A percentile compares a stretch with the other conserved stretches of the same genome.
Evolutionary conservation across 2,113 vertebrate genomes (phyloP).

Genomic region (Stercorarius parasiticus): DNA sequence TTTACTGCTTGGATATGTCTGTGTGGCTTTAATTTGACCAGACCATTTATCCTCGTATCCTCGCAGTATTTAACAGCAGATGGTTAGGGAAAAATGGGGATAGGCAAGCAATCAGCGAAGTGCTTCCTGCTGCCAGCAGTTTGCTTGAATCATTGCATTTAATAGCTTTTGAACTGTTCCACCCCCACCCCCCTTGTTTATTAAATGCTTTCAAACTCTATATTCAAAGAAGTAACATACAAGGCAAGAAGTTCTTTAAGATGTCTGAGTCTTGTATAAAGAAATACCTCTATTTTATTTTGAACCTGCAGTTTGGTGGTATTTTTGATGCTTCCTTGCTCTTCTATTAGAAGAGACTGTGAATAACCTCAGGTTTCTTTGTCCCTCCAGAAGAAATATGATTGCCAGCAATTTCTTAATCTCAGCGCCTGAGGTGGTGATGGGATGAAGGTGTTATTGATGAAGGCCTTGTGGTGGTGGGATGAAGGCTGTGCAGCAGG

Average conservation of each 20-base stretch:
- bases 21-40: background rate
- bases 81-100: background rate
- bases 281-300: background rate
- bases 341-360: background rate
- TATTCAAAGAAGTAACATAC: background rate
- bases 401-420: background rate
- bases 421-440: background rate
- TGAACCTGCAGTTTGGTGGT: background rate
- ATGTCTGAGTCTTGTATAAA: background rate
- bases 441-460: background rate
- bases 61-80: background rate
- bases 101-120: background rate
- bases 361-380: background rate
- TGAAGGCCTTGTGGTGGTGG: background rate
- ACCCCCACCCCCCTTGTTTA: accelerated
- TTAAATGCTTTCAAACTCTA: background rate
- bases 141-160: background rate
- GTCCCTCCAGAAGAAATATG: background rate
- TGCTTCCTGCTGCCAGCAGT: background rate
- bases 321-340: background rate
- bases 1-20: background rate
- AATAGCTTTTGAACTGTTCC: background rate
- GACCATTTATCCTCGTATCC: background rate
- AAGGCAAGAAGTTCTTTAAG: background rate
- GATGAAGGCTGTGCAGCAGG: background rate